Conservation (phyloP, 2,888 invertebrate genomes). For the Orthonevra nobilis region DNA sequence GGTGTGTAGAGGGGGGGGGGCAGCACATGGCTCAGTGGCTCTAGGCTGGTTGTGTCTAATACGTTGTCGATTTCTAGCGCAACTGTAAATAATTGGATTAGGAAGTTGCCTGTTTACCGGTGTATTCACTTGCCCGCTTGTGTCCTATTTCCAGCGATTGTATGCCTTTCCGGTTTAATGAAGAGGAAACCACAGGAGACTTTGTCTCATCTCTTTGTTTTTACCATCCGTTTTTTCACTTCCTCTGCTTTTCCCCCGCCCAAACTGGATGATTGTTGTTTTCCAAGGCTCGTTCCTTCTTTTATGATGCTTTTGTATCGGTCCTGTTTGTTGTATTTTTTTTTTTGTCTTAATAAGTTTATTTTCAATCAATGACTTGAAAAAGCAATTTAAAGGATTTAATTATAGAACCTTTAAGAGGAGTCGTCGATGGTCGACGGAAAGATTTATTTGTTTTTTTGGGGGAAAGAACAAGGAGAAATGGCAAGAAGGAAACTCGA, state of each 20-base stretch:
- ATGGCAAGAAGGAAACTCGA: background rate
- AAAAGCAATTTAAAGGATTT: slow-evolving; percentile 52
- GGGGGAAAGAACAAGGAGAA: background rate
- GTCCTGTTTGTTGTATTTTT: slow-evolving; percentile 13
- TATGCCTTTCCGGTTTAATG: slow-evolving; percentile 69
- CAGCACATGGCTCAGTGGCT: slow-evolving; percentile 41
- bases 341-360: slow-evolving; percentile 22
- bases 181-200: slow-evolving; percentile 68
- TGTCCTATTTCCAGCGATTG: slow-evolving; percentile 64
- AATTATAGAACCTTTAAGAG: slow-evolving; percentile 26
- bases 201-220: slow-evolving; percentile 7
- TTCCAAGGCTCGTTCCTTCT: slow-evolving; percentile 8
- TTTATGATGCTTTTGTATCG: background rate
- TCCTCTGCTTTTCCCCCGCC: slow-evolving; percentile 21
- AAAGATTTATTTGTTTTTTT: slow-evolving; percentile 13
- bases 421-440: too few species aligned
- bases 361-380: slow-evolving; percentile 60
- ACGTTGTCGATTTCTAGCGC: slow-evolving; percentile 62
- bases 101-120: slow-evolving; percentile 69
- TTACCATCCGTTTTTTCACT: slow-evolving; percentile 1
- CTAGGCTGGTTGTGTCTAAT: slow-evolving; percentile 54
- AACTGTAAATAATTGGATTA: slow-evolving; percentile 70
- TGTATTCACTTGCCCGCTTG: slow-evolving; percentile 60
- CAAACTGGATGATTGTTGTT: slow-evolving; percentile 13
- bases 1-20: slow-evolving; percentile 5